Percentiles rank a stretch among this genome's conserved stretches.
These are phyloP conservation scores for Agonopterix arenella DNA, from an alignment of 2,888 invertebrate genomes.

Conservation along the genomic window DNA sequence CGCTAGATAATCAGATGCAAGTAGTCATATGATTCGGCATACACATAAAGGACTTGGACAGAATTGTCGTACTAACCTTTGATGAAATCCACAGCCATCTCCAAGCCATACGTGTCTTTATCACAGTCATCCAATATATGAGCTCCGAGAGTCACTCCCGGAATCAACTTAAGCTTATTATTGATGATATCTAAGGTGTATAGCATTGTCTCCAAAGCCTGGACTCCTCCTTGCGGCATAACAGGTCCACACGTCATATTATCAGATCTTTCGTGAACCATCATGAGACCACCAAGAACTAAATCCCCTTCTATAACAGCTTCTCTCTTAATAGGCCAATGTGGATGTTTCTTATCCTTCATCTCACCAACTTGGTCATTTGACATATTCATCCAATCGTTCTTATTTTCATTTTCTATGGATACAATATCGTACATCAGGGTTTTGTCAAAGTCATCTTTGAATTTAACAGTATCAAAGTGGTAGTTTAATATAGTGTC, in stretches of 20 bases:
- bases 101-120: slow-evolving; percentile 95
- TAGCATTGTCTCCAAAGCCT: slow-evolving; percentile 94
- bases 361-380: slow-evolving; percentile 57
- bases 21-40: too few species aligned
- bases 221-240: slow-evolving; percentile 95
- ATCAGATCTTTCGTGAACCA: slow-evolving; percentile 93
- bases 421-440: slow-evolving; percentile 24
- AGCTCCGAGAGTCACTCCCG: slow-evolving; percentile 89
- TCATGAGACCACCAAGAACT: slow-evolving; percentile 94
- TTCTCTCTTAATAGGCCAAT: slow-evolving; percentile 91
- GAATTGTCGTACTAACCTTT: slow-evolving; percentile 82
- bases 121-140: slow-evolving; percentile 96
- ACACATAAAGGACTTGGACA: neutral
- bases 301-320: slow-evolving; percentile 93
- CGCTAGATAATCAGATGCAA: too few species aligned
- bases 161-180: slow-evolving; percentile 78
- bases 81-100: slow-evolving; percentile 97
- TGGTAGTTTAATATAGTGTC: slow-evolving; percentile 15
- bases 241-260: slow-evolving; percentile 92
- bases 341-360: slow-evolving; percentile 54
- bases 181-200: slow-evolving; percentile 91
- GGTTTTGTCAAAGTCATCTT: slow-evolving; percentile 35
- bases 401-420: slow-evolving; percentile 32
- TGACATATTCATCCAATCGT: slow-evolving; percentile 57
- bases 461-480: slow-evolving; percentile 29